Evolutionary conservation across 1,140 invertebrate genomes (phyloP), one percentile per base, ranked within the genome.

Genomic region (Nixonia krombeini): DNA sequence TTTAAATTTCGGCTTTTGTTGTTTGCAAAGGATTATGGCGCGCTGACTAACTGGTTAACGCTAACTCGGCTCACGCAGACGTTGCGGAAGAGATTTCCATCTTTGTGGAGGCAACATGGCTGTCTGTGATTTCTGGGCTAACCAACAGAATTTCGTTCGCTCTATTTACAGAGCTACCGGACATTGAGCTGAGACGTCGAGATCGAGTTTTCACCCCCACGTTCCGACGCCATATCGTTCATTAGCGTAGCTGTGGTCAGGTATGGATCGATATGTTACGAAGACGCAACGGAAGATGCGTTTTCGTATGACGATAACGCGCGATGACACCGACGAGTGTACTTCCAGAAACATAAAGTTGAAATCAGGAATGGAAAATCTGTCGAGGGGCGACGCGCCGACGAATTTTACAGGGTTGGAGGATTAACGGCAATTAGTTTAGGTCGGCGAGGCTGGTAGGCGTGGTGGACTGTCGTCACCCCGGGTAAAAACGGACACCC

Each of bases 101-200:
- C 52, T 68, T 68, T 62, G 52, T 68, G 64, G 13, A 44, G 51
- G 41, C 46, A 23, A 51, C 15, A 55, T 51, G 59, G 47, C 52
- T 57, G 61, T 68, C 64, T 52, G 52, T 56, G 47, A 61, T 50
- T 47, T 44, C 46, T 28, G 29, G 57, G 52, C 61, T 68, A 68
- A 68, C 64, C 46, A 61, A 57, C 46, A 52, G 51, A 53, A 68
- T 57, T 68, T 68, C 53, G 55, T 56, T 61, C 59, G 64, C 59
- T 61, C 58, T 51, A 56, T 67, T 26, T 26, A 26, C 25, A 9
- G 25, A 26, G n/a, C n/a, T n/a, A n/a, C n/a, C n/a, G n/a, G n/a
- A n/a, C n/a, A n/a, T n/a, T n/a, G n/a, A n/a, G n/a, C n/a, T n/a
- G n/a, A n/a, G n/a, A n/a, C n/a, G n/a, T n/a, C n/a, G n/a, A n/a